Conservation (phyloP, 2,113 vertebrate genomes). For the Silurus asotus region DNA sequence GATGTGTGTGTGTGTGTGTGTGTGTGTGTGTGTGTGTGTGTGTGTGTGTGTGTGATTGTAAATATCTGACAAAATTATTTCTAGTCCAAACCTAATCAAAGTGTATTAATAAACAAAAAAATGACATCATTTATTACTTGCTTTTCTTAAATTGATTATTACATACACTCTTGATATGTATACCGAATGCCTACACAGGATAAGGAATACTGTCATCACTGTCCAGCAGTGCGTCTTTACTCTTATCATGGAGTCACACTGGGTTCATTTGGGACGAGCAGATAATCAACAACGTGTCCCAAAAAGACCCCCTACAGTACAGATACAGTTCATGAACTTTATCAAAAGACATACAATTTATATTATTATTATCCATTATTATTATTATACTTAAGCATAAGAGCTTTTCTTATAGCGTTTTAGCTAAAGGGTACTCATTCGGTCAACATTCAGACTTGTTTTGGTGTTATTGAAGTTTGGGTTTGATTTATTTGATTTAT, state of each 20-base stretch:
- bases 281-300: neutral
- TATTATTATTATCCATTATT: too few relatives aligned
- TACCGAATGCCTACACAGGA: neutral
- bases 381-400: neutral
- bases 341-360: neutral
- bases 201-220: neutral
- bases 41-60: neutral
- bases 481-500: neutral
- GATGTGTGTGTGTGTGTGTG: neutral
- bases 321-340: neutral
- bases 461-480: neutral
- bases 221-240: neutral
- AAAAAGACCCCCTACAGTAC: neutral
- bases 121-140: neutral
- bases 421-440: neutral
- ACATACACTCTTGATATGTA: too few relatives aligned
- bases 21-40: neutral
- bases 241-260: neutral
- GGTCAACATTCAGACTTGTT: neutral
- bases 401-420: neutral
- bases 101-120: neutral
- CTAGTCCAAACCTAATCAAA: neutral
- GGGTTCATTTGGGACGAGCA: neutral
- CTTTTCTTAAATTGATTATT: too few relatives aligned
- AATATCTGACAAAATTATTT: constrained; percentile 19